These are phyloP conservation scores for Notiomystis cincta DNA, from an alignment of 2,113 vertebrate species.

Conservation along the genomic window DNA sequence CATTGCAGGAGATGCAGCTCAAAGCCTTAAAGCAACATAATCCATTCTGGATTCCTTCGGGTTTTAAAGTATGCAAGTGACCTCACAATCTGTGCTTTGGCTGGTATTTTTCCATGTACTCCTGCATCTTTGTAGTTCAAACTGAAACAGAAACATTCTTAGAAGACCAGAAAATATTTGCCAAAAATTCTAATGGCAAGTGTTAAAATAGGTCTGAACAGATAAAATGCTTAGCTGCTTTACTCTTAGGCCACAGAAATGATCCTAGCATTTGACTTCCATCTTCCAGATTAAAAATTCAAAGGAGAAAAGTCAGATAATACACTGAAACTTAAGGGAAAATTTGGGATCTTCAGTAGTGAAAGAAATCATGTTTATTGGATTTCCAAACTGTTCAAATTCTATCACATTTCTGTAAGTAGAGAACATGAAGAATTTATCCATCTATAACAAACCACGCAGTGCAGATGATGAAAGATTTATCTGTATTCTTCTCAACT, in stretches of 20 bases:
- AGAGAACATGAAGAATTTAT: neutral
- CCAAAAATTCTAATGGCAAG: neutral
- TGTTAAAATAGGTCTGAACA: neutral
- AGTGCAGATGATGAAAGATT: rapidly evolving
- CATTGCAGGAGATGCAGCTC: neutral
- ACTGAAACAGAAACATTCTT: neutral
- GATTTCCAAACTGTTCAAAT: neutral
- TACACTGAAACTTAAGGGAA: neutral
- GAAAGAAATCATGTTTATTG: neutral
- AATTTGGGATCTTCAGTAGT: neutral
- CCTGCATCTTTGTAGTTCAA: neutral
- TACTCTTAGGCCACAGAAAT: neutral
- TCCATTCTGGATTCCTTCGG: neutral
- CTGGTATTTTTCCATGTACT: neutral
- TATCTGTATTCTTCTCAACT: neutral
- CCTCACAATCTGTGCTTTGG: neutral
- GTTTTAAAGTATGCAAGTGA: neutral
- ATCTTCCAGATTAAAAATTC: neutral
- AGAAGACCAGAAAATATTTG: neutral
- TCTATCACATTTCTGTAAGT: neutral
- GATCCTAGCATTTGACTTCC: neutral
- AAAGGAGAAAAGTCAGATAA: neutral
- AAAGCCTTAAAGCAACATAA: neutral
- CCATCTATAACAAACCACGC: neutral
- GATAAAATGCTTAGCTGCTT: neutral